Percentiles rank a stretch among this genome's conserved stretches.
phyloP scores from a whole-genome alignment of 2,113 vertebrate genomes.

The Anser brachyrhynchus region DNA sequence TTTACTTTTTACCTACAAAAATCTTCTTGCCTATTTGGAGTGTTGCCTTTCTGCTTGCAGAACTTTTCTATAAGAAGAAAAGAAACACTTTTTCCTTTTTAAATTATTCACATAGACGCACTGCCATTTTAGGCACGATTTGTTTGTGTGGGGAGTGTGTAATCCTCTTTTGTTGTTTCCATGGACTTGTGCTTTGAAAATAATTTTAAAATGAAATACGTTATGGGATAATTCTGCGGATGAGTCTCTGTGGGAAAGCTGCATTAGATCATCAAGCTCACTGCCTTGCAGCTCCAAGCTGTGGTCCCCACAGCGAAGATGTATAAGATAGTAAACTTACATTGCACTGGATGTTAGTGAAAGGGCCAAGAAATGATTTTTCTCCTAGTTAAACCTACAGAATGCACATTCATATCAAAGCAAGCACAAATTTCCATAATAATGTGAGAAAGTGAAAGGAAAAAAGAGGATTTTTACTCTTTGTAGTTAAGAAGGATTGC shows the following conservation, averaged over 20 bases:
- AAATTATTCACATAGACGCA: neutral
- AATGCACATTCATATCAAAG: slow-evolving; percentile 8
- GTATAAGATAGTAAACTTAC: neutral
- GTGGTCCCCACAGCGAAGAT: neutral
- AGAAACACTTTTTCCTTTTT: neutral
- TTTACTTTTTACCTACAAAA: neutral
- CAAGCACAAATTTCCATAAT: slow-evolving; percentile 1
- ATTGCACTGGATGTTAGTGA: neutral
- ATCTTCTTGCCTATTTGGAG: neutral
- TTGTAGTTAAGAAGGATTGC: neutral
- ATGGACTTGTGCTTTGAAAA: neutral
- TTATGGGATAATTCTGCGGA: neutral
- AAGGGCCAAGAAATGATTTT: neutral
- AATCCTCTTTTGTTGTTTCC: slow-evolving; percentile 3
- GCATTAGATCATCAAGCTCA: neutral
- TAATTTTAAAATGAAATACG: slow-evolving; percentile 32
- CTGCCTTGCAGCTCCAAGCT: neutral
- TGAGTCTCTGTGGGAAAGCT: neutral
- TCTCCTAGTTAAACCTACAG: neutral
- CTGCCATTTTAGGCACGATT: neutral
- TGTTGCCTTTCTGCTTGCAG: neutral
- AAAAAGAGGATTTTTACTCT: neutral
- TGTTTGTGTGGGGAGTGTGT: neutral
- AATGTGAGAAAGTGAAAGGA: neutral
- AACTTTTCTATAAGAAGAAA: neutral